Conservation (phyloP, 2,888 invertebrate species). For the Eupelmus urozonus region DNA sequence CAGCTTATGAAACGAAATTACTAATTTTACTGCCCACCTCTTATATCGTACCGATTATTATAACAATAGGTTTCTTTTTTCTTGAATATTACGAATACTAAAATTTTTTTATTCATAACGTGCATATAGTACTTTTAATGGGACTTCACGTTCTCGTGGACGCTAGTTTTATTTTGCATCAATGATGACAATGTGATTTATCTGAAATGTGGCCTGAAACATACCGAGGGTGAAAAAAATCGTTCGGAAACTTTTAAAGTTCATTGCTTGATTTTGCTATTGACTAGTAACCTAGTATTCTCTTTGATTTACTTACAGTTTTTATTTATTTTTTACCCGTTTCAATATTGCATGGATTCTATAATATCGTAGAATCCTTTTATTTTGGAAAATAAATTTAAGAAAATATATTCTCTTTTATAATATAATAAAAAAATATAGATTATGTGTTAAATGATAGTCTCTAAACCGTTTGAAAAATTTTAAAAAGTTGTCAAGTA, state of each 20-base stretch:
- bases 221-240: background rate
- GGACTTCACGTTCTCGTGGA: constrained; percentile 20
- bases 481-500: constrained; percentile 12
- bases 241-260: constrained; percentile 33
- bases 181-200: constrained; percentile 13
- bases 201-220: constrained; percentile 20
- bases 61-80: constrained; percentile 41
- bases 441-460: too few species aligned
- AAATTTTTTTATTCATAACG: constrained; percentile 48
- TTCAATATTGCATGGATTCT: too few species aligned
- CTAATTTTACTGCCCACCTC: constrained; percentile 45
- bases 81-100: constrained; percentile 35
- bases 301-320: too few species aligned
- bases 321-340: too few species aligned
- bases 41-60: constrained; percentile 35
- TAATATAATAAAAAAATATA: too few species aligned
- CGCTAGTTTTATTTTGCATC: constrained; percentile 28
- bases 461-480: too few species aligned
- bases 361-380: too few species aligned
- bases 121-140: constrained; percentile 46
- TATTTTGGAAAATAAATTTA: too few species aligned
- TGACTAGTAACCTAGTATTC: too few species aligned
- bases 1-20: constrained; percentile 33
- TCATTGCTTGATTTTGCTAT: too few species aligned
- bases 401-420: too few species aligned